These are phyloP conservation scores for Microplitis manilae DNA, from an alignment of 2,888 invertebrate genomes.

Conservation along the genomic window DNA sequence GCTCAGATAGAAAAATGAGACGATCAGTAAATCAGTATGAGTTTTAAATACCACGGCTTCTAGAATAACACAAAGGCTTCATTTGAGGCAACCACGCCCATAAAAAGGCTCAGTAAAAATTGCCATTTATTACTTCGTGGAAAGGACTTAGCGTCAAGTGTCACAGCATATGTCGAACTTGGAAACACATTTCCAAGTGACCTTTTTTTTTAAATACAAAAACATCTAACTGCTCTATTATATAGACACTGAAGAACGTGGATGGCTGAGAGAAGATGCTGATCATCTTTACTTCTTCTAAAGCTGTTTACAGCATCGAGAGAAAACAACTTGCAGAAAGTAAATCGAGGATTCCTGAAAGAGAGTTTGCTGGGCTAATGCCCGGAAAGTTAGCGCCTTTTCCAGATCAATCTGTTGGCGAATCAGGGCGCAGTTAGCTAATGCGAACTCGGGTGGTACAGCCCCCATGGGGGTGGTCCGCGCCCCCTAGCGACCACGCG, in stretches of 20 bases:
- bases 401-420: slow-evolving; percentile 64
- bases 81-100: slow-evolving; percentile 37
- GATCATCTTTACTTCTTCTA: slow-evolving; percentile 18
- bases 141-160: slow-evolving; percentile 35
- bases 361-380: slow-evolving; percentile 53
- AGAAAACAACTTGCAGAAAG: slow-evolving; percentile 16
- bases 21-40: slow-evolving; percentile 19
- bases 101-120: slow-evolving; percentile 32
- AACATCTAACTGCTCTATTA: background rate
- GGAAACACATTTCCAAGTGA: slow-evolving; percentile 13
- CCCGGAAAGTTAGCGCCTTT: slow-evolving; percentile 60
- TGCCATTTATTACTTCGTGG: slow-evolving; percentile 37
- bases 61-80: slow-evolving; percentile 21
- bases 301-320: slow-evolving; percentile 8
- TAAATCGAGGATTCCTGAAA: slow-evolving; percentile 22
- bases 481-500: slow-evolving; percentile 29
- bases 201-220: slow-evolving; percentile 26
- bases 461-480: slow-evolving; percentile 62
- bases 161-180: slow-evolving; percentile 37
- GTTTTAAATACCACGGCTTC: slow-evolving; percentile 20
- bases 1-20: slow-evolving; percentile 35
- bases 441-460: slow-evolving; percentile 63
- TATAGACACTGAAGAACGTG: background rate
- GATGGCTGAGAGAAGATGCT: background rate
- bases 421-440: slow-evolving; percentile 69